phyloP scores from a whole-genome alignment of 2,797 vertebrate species.

The Catharus ustulatus region DNA sequence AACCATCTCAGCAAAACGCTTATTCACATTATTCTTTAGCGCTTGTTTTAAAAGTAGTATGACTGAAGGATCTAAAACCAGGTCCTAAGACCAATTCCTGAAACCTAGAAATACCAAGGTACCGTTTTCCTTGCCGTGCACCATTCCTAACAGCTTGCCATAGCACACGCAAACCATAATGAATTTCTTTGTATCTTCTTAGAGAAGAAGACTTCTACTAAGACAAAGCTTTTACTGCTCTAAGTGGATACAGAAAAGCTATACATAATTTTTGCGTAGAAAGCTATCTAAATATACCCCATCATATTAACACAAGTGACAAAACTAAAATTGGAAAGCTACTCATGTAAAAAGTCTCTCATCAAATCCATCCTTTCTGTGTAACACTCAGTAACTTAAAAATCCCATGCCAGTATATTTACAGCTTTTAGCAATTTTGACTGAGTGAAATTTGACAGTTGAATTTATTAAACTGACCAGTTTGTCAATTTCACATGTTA shows the following conservation, averaged over 20 bases:
- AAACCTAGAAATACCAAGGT: background rate
- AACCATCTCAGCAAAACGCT: constrained; percentile 45
- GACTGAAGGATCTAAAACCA: background rate
- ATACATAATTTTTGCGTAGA: constrained; percentile 53
- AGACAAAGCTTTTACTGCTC: constrained; percentile 31
- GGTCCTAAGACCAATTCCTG: background rate
- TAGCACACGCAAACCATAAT: background rate
- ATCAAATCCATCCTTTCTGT: constrained; percentile 57
- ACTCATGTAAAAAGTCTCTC: constrained; percentile 60
- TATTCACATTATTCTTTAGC: constrained; percentile 37
- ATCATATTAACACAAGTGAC: constrained; percentile 54
- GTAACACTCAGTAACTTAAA: constrained; percentile 43
- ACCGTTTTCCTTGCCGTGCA: background rate
- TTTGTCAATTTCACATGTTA: constrained; percentile 75
- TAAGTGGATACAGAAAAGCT: constrained; percentile 47
- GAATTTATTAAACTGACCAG: constrained; percentile 77
- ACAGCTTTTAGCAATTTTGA: constrained; percentile 75
- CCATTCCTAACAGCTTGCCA: constrained; percentile 7
- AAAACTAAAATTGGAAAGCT: constrained; percentile 65
- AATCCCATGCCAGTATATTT: constrained; percentile 69
- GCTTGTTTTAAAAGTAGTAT: constrained; percentile 20
- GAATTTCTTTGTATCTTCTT: constrained; percentile 38
- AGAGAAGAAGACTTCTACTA: constrained; percentile 23
- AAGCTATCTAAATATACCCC: constrained; percentile 62
- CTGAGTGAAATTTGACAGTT: constrained; percentile 76